These are phyloP conservation scores for Galago senegalensis DNA, from an alignment of 2,797 vertebrate genomes.

Conservation along the genomic window DNA sequence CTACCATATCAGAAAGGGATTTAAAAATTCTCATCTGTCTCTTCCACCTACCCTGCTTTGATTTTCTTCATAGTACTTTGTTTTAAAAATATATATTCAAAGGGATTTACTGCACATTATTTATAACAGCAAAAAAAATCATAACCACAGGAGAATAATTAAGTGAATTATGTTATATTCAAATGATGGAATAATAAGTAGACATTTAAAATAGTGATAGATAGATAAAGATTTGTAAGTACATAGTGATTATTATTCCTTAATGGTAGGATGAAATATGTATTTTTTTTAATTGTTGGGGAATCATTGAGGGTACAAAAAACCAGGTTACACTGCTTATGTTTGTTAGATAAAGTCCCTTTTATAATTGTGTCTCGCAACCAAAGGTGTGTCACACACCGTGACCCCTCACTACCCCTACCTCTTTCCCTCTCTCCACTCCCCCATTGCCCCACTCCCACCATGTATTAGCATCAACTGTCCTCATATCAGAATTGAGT, in stretches of 20 bases:
- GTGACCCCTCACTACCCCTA: too few relatives aligned
- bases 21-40: not conserved
- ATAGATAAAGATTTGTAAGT: not conserved
- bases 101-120: slow-evolving; percentile 3
- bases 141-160: slow-evolving; percentile 32
- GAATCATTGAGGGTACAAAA: too few relatives aligned
- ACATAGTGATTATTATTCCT: not conserved
- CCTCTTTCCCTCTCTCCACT: too few relatives aligned
- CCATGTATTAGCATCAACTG: too few relatives aligned
- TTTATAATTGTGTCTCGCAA: too few relatives aligned
- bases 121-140: not conserved
- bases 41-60: not conserved
- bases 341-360: too few relatives aligned
- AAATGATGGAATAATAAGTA: not conserved
- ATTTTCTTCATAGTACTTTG: not conserved
- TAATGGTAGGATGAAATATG: not conserved
- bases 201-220: not conserved
- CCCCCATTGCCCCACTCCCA: too few relatives aligned
- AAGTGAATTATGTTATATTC: not conserved
- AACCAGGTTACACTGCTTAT: too few relatives aligned
- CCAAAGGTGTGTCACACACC: too few relatives aligned
- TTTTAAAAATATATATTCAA: not conserved
- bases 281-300: too few relatives aligned
- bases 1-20: not conserved
- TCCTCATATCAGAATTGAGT: too few relatives aligned